phyloP scores from a whole-genome alignment of 2,888 invertebrate species.

The Pheosia tremula region DNA sequence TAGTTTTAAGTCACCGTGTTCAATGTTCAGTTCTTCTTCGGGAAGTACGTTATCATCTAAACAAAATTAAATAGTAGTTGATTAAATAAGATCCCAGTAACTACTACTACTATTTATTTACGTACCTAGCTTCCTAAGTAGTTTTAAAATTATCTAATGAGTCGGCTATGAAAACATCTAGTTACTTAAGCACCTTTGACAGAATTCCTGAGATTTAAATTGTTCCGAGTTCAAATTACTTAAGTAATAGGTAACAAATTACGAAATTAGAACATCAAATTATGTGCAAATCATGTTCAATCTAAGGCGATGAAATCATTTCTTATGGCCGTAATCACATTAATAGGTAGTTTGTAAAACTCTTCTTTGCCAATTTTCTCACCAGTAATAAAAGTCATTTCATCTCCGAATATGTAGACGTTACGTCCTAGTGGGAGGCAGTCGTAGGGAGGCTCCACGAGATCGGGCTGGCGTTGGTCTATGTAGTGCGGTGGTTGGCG shows the following conservation, averaged over 20 bases:
- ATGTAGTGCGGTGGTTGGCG: constrained; percentile 53
- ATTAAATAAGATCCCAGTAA: background rate
- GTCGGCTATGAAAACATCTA: too few relatives aligned
- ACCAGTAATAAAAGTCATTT: constrained; percentile 64
- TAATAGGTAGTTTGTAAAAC: too few relatives aligned
- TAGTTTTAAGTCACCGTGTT: constrained; percentile 46
- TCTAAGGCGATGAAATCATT: too few relatives aligned
- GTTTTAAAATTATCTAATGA: too few relatives aligned
- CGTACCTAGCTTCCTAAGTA: too few relatives aligned
- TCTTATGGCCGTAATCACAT: too few relatives aligned
- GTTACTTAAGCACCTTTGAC: too few relatives aligned
- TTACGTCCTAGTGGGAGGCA: constrained; percentile 59
- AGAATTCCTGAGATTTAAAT: too few relatives aligned
- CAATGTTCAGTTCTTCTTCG: constrained; percentile 21
- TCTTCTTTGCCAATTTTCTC: constrained; percentile 10
- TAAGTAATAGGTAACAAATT: too few relatives aligned
- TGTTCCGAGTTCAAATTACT: too few relatives aligned
- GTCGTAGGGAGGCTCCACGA: constrained; percentile 49
- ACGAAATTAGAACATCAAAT: too few relatives aligned
- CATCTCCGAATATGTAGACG: constrained; percentile 64
- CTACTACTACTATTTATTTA: background rate
- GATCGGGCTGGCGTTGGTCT: constrained; percentile 39
- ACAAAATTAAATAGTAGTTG: background rate
- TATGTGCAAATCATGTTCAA: too few relatives aligned
- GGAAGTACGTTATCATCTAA: constrained; percentile 45